A percentile compares a stretch with the other conserved stretches of the same genome.
phyloP scores from a whole-genome alignment of 2,113 vertebrate genomes.

The Asarcornis scutulata region DNA sequence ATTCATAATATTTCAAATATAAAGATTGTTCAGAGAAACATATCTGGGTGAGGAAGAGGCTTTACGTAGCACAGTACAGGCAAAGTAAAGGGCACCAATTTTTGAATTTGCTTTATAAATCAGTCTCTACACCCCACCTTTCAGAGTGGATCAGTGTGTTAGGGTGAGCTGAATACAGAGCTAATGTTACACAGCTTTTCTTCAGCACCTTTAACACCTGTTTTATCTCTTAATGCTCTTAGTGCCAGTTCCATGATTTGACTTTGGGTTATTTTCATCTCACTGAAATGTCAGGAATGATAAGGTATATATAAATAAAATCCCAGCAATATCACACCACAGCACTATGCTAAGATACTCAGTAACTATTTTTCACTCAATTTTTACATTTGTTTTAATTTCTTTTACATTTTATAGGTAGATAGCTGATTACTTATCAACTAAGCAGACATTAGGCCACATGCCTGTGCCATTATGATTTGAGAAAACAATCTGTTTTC shows the following conservation, averaged over 20 bases:
- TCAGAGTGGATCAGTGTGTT: background rate
- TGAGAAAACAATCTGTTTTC: background rate
- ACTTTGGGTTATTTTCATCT: constrained; percentile 24
- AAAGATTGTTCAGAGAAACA: background rate
- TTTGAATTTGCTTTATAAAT: background rate
- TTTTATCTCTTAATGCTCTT: constrained; percentile 55
- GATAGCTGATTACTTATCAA: background rate
- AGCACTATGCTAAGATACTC: background rate
- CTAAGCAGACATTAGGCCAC: background rate
- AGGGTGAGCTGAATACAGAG: background rate
- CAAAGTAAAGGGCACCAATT: background rate
- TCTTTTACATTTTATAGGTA: background rate
- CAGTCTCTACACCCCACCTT: background rate
- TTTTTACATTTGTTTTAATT: background rate
- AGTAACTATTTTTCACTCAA: background rate
- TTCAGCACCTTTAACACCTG: constrained; percentile 16
- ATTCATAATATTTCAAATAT: background rate
- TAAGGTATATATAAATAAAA: constrained; percentile 27
- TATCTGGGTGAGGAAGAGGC: background rate
- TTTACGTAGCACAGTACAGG: background rate
- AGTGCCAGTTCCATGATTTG: background rate
- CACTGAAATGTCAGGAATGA: constrained; percentile 24
- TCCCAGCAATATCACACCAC: background rate
- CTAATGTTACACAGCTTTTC: background rate
- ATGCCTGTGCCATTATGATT: background rate